phyloP scores from a whole-genome alignment of 30 jellyfish, hydroid and myxozoan species.

The Rhopilema esculentum region DNA sequence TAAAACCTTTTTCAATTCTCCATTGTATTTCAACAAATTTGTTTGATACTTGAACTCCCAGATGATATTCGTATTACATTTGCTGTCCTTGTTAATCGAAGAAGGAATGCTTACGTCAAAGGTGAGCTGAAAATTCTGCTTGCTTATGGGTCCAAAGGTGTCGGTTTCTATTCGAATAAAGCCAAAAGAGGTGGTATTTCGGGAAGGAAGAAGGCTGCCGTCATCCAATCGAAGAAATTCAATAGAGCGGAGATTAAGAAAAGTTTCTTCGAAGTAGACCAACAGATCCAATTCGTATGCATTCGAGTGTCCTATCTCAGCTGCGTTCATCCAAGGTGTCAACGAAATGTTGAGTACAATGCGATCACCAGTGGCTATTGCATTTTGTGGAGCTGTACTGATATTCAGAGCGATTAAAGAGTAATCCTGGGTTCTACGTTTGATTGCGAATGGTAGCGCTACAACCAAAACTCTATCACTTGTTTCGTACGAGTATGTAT shows the following conservation, averaged over 20 bases:
- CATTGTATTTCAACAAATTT: background rate
- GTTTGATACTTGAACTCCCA: background rate
- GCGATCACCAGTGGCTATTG: conserved; percentile 21
- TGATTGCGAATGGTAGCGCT: conserved; percentile 29
- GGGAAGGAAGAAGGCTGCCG: conserved; percentile 11
- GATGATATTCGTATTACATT: background rate
- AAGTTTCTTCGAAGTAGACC: conserved; percentile 39
- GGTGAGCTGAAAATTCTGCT: background rate
- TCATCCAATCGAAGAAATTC: background rate
- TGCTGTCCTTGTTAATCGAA: background rate
- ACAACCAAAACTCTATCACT: background rate
- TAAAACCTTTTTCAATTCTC: background rate
- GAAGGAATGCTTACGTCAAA: conserved; percentile 6
- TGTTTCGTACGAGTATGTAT: conserved; percentile 27
- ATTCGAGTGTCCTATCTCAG: conserved; percentile 33
- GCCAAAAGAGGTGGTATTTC: background rate
- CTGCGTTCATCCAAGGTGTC: conserved; percentile 20
- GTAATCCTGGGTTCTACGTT: conserved; percentile 28
- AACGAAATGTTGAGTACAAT: conserved; percentile 16
- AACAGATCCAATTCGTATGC: conserved; percentile 42
- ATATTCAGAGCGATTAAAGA: background rate
- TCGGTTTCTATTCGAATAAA: conserved; percentile 2
- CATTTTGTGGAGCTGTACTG: background rate
- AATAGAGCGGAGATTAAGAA: conserved; percentile 23
- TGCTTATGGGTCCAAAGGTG: conserved; percentile 1